A percentile compares a stretch with the other conserved stretches of the same genome.
phyloP scores from a whole-genome alignment of 2,888 invertebrate species.

The Dione vanillae region DNA sequence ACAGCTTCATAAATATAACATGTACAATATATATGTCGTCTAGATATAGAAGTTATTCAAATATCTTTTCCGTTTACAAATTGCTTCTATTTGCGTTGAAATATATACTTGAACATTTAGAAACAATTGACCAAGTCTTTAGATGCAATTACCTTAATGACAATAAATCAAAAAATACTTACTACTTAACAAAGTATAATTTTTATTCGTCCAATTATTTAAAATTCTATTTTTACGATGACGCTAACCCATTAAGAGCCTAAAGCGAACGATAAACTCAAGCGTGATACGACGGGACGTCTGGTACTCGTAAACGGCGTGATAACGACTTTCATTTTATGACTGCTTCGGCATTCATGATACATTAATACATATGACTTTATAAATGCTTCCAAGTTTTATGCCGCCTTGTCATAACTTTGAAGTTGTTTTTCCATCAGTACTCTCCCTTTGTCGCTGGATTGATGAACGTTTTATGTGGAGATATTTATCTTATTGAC shows the following conservation, averaged over 20 bases:
- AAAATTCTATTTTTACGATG: not conserved
- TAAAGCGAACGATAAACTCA: slow-evolving; percentile 44
- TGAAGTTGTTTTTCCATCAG: slow-evolving; percentile 31
- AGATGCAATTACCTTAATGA: no score
- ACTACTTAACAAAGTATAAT: no score
- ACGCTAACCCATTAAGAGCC: slow-evolving; percentile 1
- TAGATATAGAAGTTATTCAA: no score
- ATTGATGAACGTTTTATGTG: slow-evolving; percentile 12
- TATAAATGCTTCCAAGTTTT: slow-evolving; percentile 40
- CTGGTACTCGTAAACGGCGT: slow-evolving; percentile 43
- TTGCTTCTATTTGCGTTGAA: no score
- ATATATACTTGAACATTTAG: no score
- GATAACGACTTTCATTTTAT: slow-evolving; percentile 44
- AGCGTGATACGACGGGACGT: slow-evolving; percentile 35
- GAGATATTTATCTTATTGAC: slow-evolving; percentile 7
- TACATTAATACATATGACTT: slow-evolving; percentile 40
- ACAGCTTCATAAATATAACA: no score
- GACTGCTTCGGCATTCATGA: slow-evolving; percentile 39
- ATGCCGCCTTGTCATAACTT: slow-evolving; percentile 31
- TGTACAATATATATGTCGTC: no score
- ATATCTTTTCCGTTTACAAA: no score
- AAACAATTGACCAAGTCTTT: no score
- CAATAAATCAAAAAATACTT: no score
- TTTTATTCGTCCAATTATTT: no score
- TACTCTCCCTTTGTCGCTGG: slow-evolving; percentile 13